Evolutionary conservation across 2,888 invertebrate genomes (phyloP).

Genomic region (Trissonchulus latispiculum): DNA sequence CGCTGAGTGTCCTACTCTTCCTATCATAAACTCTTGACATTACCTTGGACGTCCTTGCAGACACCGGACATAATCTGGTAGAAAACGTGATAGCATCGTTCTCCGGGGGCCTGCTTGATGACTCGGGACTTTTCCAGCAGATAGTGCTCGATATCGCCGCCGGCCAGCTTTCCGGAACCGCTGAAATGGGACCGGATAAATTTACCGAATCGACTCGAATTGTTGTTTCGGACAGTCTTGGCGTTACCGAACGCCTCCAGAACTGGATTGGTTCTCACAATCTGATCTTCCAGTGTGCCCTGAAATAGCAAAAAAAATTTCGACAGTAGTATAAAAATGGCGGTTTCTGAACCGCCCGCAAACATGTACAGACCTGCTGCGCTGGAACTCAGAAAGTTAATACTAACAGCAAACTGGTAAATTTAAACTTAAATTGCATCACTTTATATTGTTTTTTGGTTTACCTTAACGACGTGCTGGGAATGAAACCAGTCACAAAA

Average conservation of each 20-base stretch:
- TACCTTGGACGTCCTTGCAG: constrained; percentile 51
- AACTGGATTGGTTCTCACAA: constrained; percentile 96
- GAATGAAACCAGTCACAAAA: too few species aligned
- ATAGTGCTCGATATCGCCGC: constrained; percentile 98
- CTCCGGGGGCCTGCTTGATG: constrained; percentile 91
- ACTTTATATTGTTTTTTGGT: too few species aligned
- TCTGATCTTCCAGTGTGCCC: constrained; percentile 93
- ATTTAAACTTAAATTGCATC: too few species aligned
- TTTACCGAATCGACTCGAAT: constrained; percentile 99
- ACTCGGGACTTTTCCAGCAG: constrained; percentile 99
- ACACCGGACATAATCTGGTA: constrained; percentile 98
- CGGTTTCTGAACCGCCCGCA: too few species aligned
- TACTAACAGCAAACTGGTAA: too few species aligned
- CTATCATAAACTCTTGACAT: too few species aligned
- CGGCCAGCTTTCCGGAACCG: constrained; percentile 94
- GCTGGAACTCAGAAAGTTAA: too few species aligned
- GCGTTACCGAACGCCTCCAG: constrained; percentile 98
- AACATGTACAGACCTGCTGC: too few species aligned
- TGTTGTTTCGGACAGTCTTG: constrained; percentile 98
- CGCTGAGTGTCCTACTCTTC: too few species aligned
- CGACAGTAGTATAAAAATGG: too few species aligned
- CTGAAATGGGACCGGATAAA: constrained; percentile 99
- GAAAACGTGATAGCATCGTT: constrained; percentile 99
- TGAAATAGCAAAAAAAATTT: too few species aligned
- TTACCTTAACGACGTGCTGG: too few species aligned